Evolutionary conservation across 2,113 vertebrate species (phyloP).

Genomic region (Myiagra hebetior): DNA sequence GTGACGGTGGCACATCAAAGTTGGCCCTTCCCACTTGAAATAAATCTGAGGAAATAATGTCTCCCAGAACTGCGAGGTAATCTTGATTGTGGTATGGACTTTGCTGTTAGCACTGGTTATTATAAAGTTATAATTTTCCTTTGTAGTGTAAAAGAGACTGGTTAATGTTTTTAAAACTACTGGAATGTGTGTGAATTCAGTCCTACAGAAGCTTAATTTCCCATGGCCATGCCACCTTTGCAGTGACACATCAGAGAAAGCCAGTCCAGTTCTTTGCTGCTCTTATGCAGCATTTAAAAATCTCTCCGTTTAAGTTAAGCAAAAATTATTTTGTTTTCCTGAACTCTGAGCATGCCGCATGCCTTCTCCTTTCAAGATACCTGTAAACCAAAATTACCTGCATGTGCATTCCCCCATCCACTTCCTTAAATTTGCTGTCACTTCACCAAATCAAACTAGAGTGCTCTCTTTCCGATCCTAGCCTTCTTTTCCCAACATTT

Average conservation of each 20-base stretch:
- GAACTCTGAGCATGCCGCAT: no score
- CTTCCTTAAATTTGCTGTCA: not conserved
- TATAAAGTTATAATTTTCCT: not conserved
- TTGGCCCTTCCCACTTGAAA: not conserved
- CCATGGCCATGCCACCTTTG: not conserved
- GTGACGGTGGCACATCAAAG: not conserved
- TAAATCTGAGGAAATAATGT: not conserved
- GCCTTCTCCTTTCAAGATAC: not conserved
- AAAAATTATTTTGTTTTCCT: not conserved
- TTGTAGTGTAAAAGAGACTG: not conserved
- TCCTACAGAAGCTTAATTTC: not conserved
- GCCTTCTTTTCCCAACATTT: not conserved
- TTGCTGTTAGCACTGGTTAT: not conserved
- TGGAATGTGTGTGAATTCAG: not conserved
- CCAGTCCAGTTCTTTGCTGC: not conserved
- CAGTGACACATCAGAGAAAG: not conserved
- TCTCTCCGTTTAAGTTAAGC: not conserved
- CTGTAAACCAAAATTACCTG: not conserved
- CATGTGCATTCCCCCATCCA: accelerated
- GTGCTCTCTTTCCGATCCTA: not conserved
- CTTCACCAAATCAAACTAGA: not conserved
- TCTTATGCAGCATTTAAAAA: not conserved
- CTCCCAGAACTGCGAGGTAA: not conserved
- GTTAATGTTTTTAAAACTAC: not conserved
- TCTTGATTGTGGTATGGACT: not conserved